Evolutionary conservation across 2,888 invertebrate species (phyloP).

Genomic region (Cantharis lateralis): DNA sequence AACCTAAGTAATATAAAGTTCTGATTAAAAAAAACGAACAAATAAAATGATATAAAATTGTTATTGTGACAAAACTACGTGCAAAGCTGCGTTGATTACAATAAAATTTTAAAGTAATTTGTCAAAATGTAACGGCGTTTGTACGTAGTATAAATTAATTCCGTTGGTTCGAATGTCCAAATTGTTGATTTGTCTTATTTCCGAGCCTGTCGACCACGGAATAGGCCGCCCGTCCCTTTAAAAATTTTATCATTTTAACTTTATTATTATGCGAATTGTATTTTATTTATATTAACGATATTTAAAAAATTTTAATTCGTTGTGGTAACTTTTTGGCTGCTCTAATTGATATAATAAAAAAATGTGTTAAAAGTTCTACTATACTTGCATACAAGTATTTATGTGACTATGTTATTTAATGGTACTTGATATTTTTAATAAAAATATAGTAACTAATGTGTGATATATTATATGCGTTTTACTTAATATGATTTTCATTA

Average conservation of each 20-base stretch:
- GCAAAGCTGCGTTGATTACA: not conserved
- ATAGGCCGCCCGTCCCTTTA: slow-evolving; percentile 53
- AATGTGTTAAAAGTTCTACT: slow-evolving; percentile 37
- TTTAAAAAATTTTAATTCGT: not conserved
- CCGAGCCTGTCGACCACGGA: slow-evolving; percentile 59
- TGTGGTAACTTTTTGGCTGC: slow-evolving; percentile 14
- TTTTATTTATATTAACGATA: not conserved
- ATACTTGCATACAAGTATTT: slow-evolving; percentile 34
- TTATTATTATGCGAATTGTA: not conserved
- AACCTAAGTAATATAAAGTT: not conserved
- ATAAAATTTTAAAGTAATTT: slow-evolving; percentile 9
- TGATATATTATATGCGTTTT: slow-evolving; percentile 1
- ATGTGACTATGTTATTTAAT: slow-evolving; percentile 52
- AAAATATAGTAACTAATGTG: slow-evolving; percentile 33
- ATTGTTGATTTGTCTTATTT: slow-evolving; percentile 49
- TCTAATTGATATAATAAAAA: slow-evolving; percentile 19
- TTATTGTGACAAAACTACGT: not conserved
- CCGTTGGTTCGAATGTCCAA: slow-evolving; percentile 54
- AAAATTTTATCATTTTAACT: not conserved
- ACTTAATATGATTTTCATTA: not conserved
- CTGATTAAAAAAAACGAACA: not conserved
- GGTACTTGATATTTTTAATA: slow-evolving; percentile 55
- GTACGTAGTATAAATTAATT: slow-evolving; percentile 32
- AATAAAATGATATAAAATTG: not conserved
- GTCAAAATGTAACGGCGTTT: slow-evolving; percentile 9